These are phyloP conservation scores for Hypercompe scribonia DNA, from an alignment of 2,888 invertebrate species.

Conservation along the genomic window DNA sequence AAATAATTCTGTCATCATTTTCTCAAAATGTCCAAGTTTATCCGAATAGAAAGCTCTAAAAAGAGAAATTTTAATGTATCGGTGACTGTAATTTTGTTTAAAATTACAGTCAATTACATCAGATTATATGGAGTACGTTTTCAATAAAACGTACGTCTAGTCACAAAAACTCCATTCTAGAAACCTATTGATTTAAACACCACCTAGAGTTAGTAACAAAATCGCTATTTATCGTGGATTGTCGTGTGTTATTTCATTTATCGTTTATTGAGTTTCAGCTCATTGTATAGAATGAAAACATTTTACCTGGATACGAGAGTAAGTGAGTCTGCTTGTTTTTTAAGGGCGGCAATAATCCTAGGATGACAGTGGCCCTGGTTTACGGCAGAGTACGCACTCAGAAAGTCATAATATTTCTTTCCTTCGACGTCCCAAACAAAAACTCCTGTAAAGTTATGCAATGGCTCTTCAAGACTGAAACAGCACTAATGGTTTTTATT, in stretches of 20 bases:
- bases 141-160: neutral
- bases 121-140: no score
- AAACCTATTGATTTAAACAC: no score
- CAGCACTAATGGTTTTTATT: neutral
- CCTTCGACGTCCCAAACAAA: slow-evolving; percentile 98
- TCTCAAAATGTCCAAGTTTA: slow-evolving; percentile 94
- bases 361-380: slow-evolving; percentile 98
- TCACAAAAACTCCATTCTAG: neutral
- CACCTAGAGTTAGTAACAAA: no score
- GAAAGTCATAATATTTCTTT: slow-evolving; percentile 95
- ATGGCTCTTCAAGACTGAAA: neutral
- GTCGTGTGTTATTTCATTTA: neutral
- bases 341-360: slow-evolving; percentile 91
- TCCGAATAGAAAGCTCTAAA: slow-evolving; percentile 95
- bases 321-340: slow-evolving; percentile 91
- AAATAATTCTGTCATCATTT: slow-evolving; percentile 93
- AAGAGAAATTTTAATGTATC: slow-evolving; percentile 13
- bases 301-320: slow-evolving; percentile 92
- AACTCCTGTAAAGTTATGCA: slow-evolving; percentile 86
- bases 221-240: no score
- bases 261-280: neutral
- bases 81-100: neutral
- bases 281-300: neutral
- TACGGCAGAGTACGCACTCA: slow-evolving; percentile 97
- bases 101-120: no score